phyloP scores from a whole-genome alignment of 2,797 vertebrate genomes.

The Nothura maculosa region DNA sequence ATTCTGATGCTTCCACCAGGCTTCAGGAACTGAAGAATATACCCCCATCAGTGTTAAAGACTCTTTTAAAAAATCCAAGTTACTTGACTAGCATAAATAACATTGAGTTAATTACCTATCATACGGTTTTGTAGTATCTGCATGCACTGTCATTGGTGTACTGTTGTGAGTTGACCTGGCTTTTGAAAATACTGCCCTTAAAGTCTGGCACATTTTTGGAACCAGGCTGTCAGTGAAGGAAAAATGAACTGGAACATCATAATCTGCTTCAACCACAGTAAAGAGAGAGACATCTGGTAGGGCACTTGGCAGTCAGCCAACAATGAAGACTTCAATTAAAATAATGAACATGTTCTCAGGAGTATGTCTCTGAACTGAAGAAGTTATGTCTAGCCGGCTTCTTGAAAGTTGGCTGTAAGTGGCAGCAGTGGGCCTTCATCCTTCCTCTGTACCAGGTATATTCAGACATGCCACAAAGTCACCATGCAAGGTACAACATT shows the following conservation, averaged over 20 bases:
- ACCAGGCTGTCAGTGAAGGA: slow-evolving; percentile 78
- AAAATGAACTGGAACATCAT: slow-evolving; percentile 82
- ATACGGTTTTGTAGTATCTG: slow-evolving; percentile 65
- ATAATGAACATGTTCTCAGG: slow-evolving; percentile 83
- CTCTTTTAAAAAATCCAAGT: slow-evolving; percentile 26
- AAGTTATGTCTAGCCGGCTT: slow-evolving; percentile 72
- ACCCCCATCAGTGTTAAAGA: not conserved
- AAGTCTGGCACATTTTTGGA: slow-evolving; percentile 78
- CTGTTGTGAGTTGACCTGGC: slow-evolving; percentile 71
- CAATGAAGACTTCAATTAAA: slow-evolving; percentile 82
- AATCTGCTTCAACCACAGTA: slow-evolving; percentile 78
- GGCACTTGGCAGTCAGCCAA: slow-evolving; percentile 83
- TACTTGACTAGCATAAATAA: slow-evolving; percentile 35
- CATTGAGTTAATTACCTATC: slow-evolving; percentile 64
- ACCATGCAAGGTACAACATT: not conserved
- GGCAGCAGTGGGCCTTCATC: not conserved
- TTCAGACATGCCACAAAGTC: not conserved
- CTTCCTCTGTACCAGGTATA: rapidly evolving
- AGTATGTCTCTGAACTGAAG: slow-evolving; percentile 74
- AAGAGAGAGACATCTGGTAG: slow-evolving; percentile 85
- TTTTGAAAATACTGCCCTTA: slow-evolving; percentile 76
- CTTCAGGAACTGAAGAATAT: not conserved
- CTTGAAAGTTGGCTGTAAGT: slow-evolving; percentile 67
- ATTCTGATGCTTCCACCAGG: not conserved
- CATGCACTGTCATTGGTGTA: slow-evolving; percentile 55